phyloP scores from a whole-genome alignment of 2,113 vertebrate genomes.

The Ramphastos sulfuratus region DNA sequence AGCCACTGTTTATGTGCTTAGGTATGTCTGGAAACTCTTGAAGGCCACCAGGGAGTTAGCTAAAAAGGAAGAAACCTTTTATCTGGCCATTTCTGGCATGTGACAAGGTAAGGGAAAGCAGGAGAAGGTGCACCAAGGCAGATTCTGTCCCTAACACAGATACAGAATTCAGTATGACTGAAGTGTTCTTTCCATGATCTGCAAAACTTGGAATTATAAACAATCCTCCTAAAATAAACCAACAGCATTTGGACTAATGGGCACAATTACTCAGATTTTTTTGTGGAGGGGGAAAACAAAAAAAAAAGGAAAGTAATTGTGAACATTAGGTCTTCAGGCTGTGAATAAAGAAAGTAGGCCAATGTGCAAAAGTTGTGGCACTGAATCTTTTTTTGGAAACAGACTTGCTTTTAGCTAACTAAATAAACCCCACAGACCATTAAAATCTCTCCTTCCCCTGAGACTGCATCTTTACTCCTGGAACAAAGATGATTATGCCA shows the following conservation, averaged over 20 bases:
- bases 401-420: conserved; percentile 7
- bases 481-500: not conserved
- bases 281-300: not conserved
- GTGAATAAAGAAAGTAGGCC: not conserved
- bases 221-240: not conserved
- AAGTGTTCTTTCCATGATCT: not conserved
- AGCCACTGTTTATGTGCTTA: not conserved
- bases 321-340: not conserved
- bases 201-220: not conserved
- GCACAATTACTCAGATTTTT: not conserved
- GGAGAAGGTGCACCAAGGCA: not conserved
- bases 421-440: not conserved
- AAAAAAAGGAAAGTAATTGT: not conserved
- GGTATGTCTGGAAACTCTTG: not conserved
- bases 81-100: not conserved
- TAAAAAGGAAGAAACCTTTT: not conserved
- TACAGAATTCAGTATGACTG: not conserved
- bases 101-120: not conserved
- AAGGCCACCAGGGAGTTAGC: not conserved
- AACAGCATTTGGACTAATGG: not conserved
- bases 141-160: not conserved
- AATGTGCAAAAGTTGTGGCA: not conserved
- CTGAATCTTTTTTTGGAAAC: not conserved
- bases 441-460: not conserved
- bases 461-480: not conserved